Evolutionary conservation across 2,113 vertebrate species (phyloP).

Genomic region (Bubalus kerabau): DNA sequence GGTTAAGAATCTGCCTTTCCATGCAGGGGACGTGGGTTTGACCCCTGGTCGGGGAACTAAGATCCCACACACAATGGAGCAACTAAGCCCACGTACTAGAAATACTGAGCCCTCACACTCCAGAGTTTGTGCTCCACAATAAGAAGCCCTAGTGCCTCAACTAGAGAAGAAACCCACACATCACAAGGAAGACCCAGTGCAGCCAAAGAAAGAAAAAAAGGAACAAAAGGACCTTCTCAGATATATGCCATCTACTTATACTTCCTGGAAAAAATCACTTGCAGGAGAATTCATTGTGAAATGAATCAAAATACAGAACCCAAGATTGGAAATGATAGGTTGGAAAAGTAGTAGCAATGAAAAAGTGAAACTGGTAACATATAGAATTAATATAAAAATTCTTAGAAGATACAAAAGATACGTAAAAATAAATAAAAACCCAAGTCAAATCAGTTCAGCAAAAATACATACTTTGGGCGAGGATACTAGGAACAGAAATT

Average conservation of each 20-base stretch:
- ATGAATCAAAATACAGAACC: not conserved
- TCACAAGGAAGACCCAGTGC: not conserved
- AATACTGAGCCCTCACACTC: not conserved
- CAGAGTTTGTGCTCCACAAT: not conserved
- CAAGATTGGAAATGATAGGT: not conserved
- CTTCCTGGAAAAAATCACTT: no score
- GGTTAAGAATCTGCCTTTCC: not conserved
- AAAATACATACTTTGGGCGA: not conserved
- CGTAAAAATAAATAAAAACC: not conserved
- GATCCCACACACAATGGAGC: not conserved
- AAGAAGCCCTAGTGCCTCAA: not conserved
- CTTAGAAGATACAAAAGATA: not conserved
- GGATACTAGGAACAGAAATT: not conserved
- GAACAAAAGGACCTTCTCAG: not conserved
- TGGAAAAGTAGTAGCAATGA: not conserved
- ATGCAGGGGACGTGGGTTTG: not conserved
- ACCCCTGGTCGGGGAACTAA: not conserved
- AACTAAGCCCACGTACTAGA: not conserved
- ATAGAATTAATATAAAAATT: not conserved
- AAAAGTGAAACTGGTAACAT: not conserved
- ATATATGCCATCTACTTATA: fast-evolving
- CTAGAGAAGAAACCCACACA: not conserved
- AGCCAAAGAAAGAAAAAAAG: not conserved
- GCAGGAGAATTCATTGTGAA: not conserved
- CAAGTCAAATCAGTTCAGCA: not conserved